phyloP scores from a whole-genome alignment of 2,797 vertebrate species.

The Arctocebus calabarensis region DNA sequence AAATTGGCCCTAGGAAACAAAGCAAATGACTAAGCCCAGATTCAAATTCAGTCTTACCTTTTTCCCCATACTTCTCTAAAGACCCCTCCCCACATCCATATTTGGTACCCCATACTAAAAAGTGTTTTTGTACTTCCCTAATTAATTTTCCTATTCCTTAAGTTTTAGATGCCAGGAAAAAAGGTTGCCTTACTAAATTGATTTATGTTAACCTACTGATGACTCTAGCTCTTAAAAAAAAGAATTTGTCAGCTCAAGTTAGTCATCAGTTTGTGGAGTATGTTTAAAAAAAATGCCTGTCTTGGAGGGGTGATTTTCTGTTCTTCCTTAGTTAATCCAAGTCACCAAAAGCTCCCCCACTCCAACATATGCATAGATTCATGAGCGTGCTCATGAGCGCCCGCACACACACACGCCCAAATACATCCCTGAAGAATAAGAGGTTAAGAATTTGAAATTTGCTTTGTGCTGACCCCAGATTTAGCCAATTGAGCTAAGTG shows the following conservation, averaged over 20 bases:
- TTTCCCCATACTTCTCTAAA: neutral
- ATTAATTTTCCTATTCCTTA: neutral
- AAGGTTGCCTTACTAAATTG: neutral
- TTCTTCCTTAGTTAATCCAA: constrained; percentile 30
- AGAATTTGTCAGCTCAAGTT: constrained; percentile 22
- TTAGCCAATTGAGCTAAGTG: constrained; percentile 61
- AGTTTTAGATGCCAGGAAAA: constrained; percentile 47
- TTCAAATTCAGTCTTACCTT: neutral
- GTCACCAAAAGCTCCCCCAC: neutral
- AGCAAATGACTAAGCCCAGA: neutral
- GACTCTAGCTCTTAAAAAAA: constrained; percentile 23
- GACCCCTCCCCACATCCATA: neutral
- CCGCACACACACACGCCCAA: neutral
- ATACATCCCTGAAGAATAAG: neutral
- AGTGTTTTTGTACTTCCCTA: neutral
- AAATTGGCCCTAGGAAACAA: constrained; percentile 29
- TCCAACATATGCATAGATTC: neutral
- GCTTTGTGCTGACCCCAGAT: constrained; percentile 52
- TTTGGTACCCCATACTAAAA: neutral
- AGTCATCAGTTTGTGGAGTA: constrained; percentile 29
- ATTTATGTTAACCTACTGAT: constrained; percentile 22
- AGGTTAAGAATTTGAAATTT: constrained; percentile 40
- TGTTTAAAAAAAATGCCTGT: neutral
- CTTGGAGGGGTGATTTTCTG: neutral
- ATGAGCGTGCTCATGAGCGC: neutral